Conservation (phyloP, 1,140 invertebrate genomes). For the Aphelinus atriplicis region DNA sequence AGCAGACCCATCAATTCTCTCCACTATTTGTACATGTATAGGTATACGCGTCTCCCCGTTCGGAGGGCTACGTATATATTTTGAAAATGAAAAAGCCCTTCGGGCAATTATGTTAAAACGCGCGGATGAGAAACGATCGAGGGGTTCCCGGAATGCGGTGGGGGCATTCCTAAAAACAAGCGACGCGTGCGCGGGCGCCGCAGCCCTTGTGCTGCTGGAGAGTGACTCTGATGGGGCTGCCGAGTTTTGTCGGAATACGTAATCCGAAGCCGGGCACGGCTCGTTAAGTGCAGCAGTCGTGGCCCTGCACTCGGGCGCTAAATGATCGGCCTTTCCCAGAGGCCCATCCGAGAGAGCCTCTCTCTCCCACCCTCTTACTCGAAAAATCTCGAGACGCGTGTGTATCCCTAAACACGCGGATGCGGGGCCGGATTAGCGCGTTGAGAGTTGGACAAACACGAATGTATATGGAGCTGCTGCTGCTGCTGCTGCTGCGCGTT, state of each 20-base stretch:
- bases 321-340: conserved; percentile 27
- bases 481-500: no score
- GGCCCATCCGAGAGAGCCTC: background rate
- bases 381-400: no score
- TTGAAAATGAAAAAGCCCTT: background rate
- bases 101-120: conserved; percentile 20
- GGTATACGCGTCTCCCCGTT: background rate
- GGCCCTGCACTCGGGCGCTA: conserved; percentile 1
- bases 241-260: conserved; percentile 29
- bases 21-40: background rate
- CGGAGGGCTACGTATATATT: background rate
- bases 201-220: background rate
- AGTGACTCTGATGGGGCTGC: background rate
- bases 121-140: conserved; percentile 11
- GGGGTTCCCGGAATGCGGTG: conserved; percentile 11
- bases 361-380: no score
- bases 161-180: conserved; percentile 21
- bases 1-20: background rate
- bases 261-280: conserved; percentile 21
- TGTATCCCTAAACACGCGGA: background rate
- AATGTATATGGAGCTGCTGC: no score
- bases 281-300: conserved; percentile 3
- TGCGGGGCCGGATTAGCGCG: conserved; percentile 11
- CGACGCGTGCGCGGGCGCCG: conserved; percentile 10
- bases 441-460: no score